phyloP scores from a whole-genome alignment of 53 echinoderm and acorn worm species.

The Zoroaster sp. region DNA sequence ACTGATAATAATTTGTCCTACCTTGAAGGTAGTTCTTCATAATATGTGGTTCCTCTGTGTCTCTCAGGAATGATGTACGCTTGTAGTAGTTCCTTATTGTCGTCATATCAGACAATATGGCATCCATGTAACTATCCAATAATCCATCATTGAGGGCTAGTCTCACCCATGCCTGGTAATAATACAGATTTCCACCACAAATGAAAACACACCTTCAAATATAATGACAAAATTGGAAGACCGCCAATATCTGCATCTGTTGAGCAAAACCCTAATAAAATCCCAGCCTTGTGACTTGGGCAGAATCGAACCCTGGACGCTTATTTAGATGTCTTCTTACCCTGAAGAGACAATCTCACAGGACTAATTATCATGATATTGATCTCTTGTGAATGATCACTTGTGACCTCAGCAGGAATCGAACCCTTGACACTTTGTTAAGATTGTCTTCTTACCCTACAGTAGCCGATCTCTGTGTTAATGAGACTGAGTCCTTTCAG shows the following conservation, averaged over 20 bases:
- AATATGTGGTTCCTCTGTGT: slow-evolving; percentile 84
- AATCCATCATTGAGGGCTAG: slow-evolving; percentile 89
- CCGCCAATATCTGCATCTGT: background rate
- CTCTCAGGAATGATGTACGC: slow-evolving; percentile 77
- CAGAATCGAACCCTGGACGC: no score
- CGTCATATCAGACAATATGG: slow-evolving; percentile 78
- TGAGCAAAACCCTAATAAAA: no score
- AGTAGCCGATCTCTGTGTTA: slow-evolving; percentile 87
- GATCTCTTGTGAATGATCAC: no score
- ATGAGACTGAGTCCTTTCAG: slow-evolving; percentile 78
- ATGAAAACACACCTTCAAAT: background rate
- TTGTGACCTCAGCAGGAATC: no score
- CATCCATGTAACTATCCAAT: slow-evolving; percentile 93
- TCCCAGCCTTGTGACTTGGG: no score
- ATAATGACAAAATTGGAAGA: background rate
- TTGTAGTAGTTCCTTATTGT: slow-evolving; percentile 72
- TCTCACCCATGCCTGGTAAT: slow-evolving; percentile 85
- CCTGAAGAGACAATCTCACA: no score
- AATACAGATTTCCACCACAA: background rate
- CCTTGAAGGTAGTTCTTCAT: slow-evolving; percentile 93
- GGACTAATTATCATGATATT: no score
- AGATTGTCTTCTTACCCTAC: slow-evolving; percentile 87
- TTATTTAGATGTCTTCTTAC: no score
- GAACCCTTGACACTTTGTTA: no score
- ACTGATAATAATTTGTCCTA: slow-evolving; percentile 2